Percentiles rank a stretch among this genome's conserved stretches.
Conservation (phyloP, 2,888 invertebrate species). For the Machimus atricapillus region DNA sequence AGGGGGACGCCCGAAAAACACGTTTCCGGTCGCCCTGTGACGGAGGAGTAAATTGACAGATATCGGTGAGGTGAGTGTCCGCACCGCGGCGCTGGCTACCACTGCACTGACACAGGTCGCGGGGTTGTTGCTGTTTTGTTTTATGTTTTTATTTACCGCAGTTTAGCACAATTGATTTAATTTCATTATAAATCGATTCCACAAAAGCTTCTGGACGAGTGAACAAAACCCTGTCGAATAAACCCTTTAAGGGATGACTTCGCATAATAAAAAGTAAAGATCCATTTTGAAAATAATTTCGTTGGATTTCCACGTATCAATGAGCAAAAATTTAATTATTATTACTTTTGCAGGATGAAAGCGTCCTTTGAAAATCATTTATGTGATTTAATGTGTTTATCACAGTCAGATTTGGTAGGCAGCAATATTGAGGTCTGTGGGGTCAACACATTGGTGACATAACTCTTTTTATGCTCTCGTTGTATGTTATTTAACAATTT, state of each 20-base stretch:
- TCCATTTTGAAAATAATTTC: background rate
- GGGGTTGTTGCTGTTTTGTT: background rate
- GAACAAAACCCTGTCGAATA: background rate
- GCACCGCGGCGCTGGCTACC: background rate
- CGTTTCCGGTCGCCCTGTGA: background rate
- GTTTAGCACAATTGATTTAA: constrained; percentile 18
- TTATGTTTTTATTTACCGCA: constrained; percentile 8
- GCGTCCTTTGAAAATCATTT: background rate
- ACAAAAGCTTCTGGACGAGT: background rate
- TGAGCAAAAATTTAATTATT: background rate
- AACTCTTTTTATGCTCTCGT: background rate
- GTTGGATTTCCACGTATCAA: background rate
- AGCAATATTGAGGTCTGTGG: background rate
- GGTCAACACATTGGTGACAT: too few species aligned
- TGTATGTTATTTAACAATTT: background rate
- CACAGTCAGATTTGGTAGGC: too few species aligned
- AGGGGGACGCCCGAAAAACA: background rate
- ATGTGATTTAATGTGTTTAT: background rate
- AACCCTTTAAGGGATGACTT: background rate
- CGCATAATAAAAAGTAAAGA: background rate
- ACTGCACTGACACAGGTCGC: background rate
- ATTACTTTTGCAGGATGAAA: background rate
- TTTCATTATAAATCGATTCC: constrained; percentile 21
- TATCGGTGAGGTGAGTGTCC: background rate
- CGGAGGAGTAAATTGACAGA: background rate